A percentile compares a stretch with the other conserved stretches of the same genome.
Evolutionary conservation across 2,888 invertebrate genomes (phyloP).

Genomic region (Acrobasis repandana): DNA sequence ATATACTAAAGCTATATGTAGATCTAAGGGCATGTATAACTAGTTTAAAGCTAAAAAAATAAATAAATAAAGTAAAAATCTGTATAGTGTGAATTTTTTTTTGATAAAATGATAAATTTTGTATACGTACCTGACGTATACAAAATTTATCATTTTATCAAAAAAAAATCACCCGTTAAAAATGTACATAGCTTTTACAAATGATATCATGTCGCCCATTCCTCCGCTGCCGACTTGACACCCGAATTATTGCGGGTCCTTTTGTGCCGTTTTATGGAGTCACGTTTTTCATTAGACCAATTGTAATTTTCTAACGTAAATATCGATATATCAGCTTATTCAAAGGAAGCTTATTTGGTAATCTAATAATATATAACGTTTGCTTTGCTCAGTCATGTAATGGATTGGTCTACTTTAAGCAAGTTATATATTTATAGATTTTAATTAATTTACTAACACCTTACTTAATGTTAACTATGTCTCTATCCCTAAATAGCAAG

Average conservation of each 20-base stretch:
- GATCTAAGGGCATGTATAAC: too few relatives aligned
- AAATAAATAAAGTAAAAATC: too few relatives aligned
- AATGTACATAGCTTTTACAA: not conserved
- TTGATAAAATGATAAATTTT: too few relatives aligned
- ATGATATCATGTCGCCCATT: conserved; percentile 5
- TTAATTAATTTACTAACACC: too few relatives aligned
- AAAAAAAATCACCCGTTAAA: not conserved
- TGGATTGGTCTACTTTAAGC: not conserved
- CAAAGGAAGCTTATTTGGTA: conserved; percentile 1
- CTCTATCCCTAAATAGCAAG: too few relatives aligned
- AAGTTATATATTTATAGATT: not conserved
- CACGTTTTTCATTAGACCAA: conserved; percentile 27
- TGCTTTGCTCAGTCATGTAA: conserved; percentile 1
- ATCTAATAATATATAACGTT: not conserved
- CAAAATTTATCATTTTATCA: not conserved
- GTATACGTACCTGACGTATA: too few relatives aligned
- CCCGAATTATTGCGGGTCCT: conserved; percentile 10
- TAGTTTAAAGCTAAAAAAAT: too few relatives aligned
- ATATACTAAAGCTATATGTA: too few relatives aligned
- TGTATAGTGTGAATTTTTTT: too few relatives aligned
- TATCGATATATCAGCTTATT: conserved; percentile 10
- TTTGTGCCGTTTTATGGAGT: conserved; percentile 13
- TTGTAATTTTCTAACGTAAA: conserved; percentile 13
- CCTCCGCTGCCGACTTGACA: not conserved
- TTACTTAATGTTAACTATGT: too few relatives aligned